These are phyloP conservation scores for Acanthisitta chloris DNA, from an alignment of 2,113 vertebrate species.

Conservation along the genomic window DNA sequence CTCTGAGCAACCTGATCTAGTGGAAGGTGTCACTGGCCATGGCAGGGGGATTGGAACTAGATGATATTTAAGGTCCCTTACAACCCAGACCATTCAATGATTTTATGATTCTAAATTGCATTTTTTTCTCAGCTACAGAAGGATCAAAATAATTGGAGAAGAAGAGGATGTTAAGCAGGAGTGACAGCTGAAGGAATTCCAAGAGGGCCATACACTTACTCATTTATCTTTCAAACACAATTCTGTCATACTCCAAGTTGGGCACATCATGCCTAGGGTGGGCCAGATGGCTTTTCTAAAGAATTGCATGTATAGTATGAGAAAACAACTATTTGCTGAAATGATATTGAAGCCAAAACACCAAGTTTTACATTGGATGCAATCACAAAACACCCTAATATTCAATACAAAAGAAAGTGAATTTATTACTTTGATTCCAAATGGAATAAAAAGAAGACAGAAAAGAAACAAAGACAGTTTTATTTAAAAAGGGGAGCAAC, in stretches of 20 bases:
- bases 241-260: neutral
- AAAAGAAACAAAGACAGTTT: neutral
- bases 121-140: neutral
- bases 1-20: neutral
- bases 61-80: neutral
- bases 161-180: neutral
- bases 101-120: neutral
- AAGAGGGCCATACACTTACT: neutral
- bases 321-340: neutral
- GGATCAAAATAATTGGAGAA: neutral
- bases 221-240: neutral
- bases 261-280: neutral
- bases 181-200: neutral
- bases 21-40: neutral
- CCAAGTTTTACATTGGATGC: neutral
- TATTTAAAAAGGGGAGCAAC: neutral
- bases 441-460: neutral
- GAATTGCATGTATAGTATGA: neutral
- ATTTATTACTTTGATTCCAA: neutral
- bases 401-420: neutral
- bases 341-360: neutral
- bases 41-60: neutral
- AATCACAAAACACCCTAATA: neutral
- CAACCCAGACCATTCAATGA: neutral
- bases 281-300: slow-evolving; percentile 3